Evolutionary conservation across 2,888 invertebrate genomes (phyloP), one percentile per base, ranked within the genome.

Genomic region (Sphaerophoria rueppellii): DNA sequence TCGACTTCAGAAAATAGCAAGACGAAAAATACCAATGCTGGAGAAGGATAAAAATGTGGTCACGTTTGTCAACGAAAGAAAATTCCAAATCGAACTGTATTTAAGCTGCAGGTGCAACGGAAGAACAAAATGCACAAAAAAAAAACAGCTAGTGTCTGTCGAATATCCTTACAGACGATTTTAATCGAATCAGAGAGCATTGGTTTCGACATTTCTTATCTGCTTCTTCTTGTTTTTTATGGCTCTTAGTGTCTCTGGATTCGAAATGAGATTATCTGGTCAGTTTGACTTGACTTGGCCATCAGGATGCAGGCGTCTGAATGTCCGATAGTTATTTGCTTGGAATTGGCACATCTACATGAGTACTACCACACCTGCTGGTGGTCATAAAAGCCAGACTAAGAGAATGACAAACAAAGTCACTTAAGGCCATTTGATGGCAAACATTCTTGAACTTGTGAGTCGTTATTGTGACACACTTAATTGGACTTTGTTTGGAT

Each of bases 61-160:
- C 82, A 77, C 82, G 82, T 77, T 77, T 82, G 81, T 82, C 82
- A 82, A 63, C 77, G 70, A 9, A 40, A 63, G n/a, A 55, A 24
- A 24, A 81, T 40, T 76, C 57, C 24, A 71, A 54, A 54, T 67
- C 40, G 37, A 54, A 74, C 69, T 37, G 58, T 67, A 43, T 72
- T 65, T 61, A 60, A 79, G 58, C 48, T 73, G 37, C 67, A 60
- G 60, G 60, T 73, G 73, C 73, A 79, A 55, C 57, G 34, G 70
- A 52, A 14, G 34, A 54, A 35, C 50, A 16, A 14, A 73, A 6
- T n/a, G 4, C 24, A 6, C 4, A 24, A 7, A 7, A 48, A 57
- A 11, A 71, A 7, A 24, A 60, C 32, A 43, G 50, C 24, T 24
- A 50, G 61, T 14, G 6, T 40, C 14, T 1, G 16, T 12, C 24